Percentiles rank a stretch among this genome's conserved stretches.
Conservation (phyloP, 2,888 invertebrate genomes). For the Piscicola geometra region DNA sequence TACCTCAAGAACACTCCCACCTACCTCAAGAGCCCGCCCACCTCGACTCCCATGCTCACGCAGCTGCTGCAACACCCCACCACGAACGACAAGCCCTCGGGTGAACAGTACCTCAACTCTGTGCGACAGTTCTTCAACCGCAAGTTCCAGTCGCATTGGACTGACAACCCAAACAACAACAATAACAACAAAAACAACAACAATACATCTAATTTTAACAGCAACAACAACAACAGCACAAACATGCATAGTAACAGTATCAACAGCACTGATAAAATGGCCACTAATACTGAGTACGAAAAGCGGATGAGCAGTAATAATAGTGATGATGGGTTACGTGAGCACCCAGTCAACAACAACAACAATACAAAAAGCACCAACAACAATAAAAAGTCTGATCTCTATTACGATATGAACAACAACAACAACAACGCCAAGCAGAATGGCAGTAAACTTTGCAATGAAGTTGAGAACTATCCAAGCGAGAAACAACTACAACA, state of each 20-base stretch:
- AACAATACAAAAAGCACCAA: neutral
- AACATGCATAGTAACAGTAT: neutral
- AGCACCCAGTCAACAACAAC: too few species aligned
- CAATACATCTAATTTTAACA: too few species aligned
- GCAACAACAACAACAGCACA: neutral
- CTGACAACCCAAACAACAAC: neutral
- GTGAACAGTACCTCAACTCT: slow-evolving; percentile 12
- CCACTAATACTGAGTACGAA: too few species aligned
- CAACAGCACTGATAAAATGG: neutral
- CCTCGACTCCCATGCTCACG: slow-evolving; percentile 32
- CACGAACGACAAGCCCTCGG: slow-evolving; percentile 4
- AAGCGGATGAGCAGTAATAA: too few species aligned
- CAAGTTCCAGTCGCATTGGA: slow-evolving; percentile 5
- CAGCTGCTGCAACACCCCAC: slow-evolving; percentile 31
- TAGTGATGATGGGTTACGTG: too few species aligned
- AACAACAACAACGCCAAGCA: too few species aligned
- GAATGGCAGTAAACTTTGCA: too few species aligned
- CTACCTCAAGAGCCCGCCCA: slow-evolving; percentile 7
- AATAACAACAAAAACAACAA: too few species aligned
- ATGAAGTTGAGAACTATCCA: too few species aligned
- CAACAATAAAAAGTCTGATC: too few species aligned
- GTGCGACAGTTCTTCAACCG: slow-evolving; percentile 11
- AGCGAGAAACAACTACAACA: too few species aligned
- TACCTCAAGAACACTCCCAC: slow-evolving; percentile 5
- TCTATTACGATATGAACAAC: too few species aligned